Base-by-base conservation (phyloP, 2,888 invertebrate species). In the Stenodema calcarata region DNA sequence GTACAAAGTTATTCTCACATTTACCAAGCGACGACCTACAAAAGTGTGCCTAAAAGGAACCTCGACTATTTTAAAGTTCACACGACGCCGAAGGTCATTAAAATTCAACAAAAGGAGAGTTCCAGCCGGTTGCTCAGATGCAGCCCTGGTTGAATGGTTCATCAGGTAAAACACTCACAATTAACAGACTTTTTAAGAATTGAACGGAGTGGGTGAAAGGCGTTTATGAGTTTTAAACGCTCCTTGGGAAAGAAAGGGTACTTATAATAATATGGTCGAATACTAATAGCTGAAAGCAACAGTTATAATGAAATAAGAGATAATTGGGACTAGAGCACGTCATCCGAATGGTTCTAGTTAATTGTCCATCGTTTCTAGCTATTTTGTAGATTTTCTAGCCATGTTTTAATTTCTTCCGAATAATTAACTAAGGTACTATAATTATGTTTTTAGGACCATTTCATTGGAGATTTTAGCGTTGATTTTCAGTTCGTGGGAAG, bases 211-310 rank as follows among this genome's bases (percentile, higher is more conserved):
- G 44, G 78, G 78, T 41, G 78, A 78, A 78, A 78, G 62, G 78
- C 78, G 78, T 78, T 78, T 78, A 78, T 78, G 27, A 11, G 18
- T 78, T 27, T 70, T 76, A 41, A 76, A 76, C 76, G 42, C 42
- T 23, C 76, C 62, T 62, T 78, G 78, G 44, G 78, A 78, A 78
- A 44, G 44, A 23, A 78, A 78, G 23, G 44, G 14, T 41, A 41
- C 18, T 44, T 16, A 78, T 78, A 78, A 78, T 78, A 78, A 78
- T 78, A 78, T 12, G 78, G 44, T 78, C 35, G 78, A 78, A 78
- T 78, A 78, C 41, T 78, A 78, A 78, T 78, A 78, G 44, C 44
- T 27, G 42, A 27, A 41, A 44, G 42, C 41, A 44, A 42, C 78
- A 23, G 78, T 78, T 78, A 44, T 44, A 78, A 78, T 44, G 44